phyloP scores from a whole-genome alignment of 2,888 invertebrate species.

The Enchytraeus crypticus region DNA sequence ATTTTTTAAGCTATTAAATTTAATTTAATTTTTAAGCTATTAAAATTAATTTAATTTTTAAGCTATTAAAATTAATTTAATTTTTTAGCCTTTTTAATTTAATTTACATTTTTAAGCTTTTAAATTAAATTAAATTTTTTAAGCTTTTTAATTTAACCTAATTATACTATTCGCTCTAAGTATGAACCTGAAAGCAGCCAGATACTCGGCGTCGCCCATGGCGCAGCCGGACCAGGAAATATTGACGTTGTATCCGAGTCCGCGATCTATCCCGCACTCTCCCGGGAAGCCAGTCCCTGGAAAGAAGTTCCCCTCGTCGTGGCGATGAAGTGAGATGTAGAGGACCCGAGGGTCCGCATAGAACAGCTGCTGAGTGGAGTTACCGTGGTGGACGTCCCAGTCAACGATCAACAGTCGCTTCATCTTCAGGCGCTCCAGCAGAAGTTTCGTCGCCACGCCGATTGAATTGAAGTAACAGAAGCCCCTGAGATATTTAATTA shows the following conservation, averaged over 20 bases:
- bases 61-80: too few species aligned
- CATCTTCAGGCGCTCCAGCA: constrained; percentile 73
- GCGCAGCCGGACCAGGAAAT: constrained; percentile 91
- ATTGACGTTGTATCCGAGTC: constrained; percentile 88
- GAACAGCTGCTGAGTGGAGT: constrained; percentile 96
- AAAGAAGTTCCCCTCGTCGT: constrained; percentile 98
- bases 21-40: too few species aligned
- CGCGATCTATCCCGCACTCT: constrained; percentile 80
- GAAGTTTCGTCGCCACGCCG: constrained; percentile 81
- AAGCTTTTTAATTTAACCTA: too few species aligned
- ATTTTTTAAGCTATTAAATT: too few species aligned
- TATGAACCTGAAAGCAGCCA: constrained; percentile 75
- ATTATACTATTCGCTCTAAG: too few species aligned
- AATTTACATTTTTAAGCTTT: too few species aligned
- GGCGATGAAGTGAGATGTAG: constrained; percentile 93
- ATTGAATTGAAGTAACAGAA: constrained; percentile 99
- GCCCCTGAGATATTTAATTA: constrained; percentile 54
- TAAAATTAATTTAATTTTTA: too few species aligned
- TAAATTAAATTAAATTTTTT: too few species aligned
- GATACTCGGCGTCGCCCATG: constrained; percentile 84
- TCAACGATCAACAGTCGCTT: constrained; percentile 89
- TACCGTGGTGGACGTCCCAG: constrained; percentile 98
- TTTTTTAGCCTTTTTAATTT: too few species aligned
- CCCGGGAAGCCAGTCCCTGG: constrained; percentile 95
- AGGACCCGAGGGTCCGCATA: constrained; percentile 87